A percentile compares a stretch with the other conserved stretches of the same genome.
Conservation (phyloP, 2,888 invertebrate genomes). For the Heliconius ethilla region DNA sequence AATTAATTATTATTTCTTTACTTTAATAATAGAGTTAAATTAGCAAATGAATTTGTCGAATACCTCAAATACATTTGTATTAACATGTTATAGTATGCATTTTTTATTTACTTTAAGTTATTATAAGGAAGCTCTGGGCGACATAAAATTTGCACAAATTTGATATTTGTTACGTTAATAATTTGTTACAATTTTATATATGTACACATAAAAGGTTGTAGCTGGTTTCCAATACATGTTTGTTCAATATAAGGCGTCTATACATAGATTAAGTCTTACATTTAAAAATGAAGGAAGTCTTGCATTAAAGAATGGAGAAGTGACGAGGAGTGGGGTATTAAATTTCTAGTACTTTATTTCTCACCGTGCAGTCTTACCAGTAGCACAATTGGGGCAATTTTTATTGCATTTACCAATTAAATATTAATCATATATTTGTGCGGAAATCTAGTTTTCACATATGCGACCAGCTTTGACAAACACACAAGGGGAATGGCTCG, state of each 20-base stretch:
- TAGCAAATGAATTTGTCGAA: constrained; percentile 25
- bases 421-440: not conserved
- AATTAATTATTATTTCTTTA: constrained; percentile 16
- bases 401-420: no score
- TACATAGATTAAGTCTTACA: not conserved
- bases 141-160: not conserved
- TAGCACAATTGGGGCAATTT: no score
- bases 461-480: not conserved
- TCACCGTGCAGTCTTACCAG: no score
- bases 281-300: not conserved
- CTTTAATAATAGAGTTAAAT: constrained; percentile 16
- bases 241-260: not conserved
- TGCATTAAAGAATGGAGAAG: no score
- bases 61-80: constrained; percentile 49
- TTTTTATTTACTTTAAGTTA: constrained; percentile 44
- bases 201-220: not conserved
- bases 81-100: constrained; percentile 51
- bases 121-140: constrained; percentile 7
- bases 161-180: not conserved
- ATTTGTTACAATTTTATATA: not conserved
- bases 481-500: no score
- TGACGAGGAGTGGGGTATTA: no score
- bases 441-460: not conserved
- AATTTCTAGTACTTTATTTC: no score
- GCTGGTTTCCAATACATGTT: not conserved